Percentiles rank a stretch among this genome's conserved stretches.
These are phyloP conservation scores for Nycticryphes semicollaris DNA, from an alignment of 2,113 vertebrate species.

Conservation along the genomic window DNA sequence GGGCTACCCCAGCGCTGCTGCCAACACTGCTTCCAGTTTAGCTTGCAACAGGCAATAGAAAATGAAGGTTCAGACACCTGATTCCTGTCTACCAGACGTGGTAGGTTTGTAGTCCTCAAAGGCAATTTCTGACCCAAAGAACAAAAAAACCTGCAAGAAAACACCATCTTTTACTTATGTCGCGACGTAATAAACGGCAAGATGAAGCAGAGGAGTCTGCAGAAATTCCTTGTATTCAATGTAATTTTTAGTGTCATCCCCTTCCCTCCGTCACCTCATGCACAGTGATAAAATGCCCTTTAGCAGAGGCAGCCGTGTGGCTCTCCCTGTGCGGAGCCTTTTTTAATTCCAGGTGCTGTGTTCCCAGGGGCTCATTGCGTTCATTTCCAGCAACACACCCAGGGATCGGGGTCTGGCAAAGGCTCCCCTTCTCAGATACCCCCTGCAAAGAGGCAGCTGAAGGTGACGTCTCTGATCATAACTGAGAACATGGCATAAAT, in stretches of 20 bases:
- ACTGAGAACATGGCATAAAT: fast-evolving
- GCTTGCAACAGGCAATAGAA: not conserved
- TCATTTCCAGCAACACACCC: fast-evolving
- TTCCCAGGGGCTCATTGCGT: not conserved
- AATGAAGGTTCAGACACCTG: not conserved
- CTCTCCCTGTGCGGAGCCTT: not conserved
- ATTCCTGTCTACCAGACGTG: not conserved
- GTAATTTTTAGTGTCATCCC: too few relatives aligned
- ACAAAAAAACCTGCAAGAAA: not conserved
- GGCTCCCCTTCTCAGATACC: not conserved
- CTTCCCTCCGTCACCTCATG: too few relatives aligned
- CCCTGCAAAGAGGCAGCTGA: not conserved
- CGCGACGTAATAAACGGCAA: not conserved
- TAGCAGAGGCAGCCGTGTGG: not conserved
- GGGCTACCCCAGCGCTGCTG: not conserved
- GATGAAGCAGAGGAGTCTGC: not conserved
- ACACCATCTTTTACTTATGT: not conserved
- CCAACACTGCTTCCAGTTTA: fast-evolving
- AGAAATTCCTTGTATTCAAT: not conserved
- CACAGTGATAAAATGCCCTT: too few relatives aligned
- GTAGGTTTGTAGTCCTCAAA: not conserved
- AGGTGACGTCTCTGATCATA: fast-evolving
- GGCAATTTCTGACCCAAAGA: not conserved
- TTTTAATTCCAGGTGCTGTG: not conserved
- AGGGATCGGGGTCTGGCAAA: fast-evolving